phyloP scores from a whole-genome alignment of 2,888 invertebrate species.

The Lasiommata megera region DNA sequence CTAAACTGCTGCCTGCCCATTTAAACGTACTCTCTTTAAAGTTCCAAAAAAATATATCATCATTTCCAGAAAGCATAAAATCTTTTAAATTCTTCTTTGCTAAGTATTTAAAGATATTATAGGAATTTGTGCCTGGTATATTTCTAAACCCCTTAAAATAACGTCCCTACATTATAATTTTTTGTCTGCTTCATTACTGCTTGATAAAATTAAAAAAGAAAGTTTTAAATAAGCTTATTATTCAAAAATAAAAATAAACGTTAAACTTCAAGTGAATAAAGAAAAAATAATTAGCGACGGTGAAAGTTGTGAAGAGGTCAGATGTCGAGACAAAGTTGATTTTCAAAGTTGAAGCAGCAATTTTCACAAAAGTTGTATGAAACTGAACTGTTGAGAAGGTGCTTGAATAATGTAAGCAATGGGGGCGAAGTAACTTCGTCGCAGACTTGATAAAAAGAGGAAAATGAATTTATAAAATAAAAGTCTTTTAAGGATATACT shows the following conservation, averaged over 20 bases:
- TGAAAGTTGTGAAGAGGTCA: slow-evolving; percentile 12
- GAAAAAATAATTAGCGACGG: slow-evolving; percentile 4
- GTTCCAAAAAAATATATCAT: too few species aligned
- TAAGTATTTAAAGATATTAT: background rate
- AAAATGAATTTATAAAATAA: slow-evolving; percentile 5
- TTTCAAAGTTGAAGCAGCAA: slow-evolving; percentile 59
- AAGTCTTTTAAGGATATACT: background rate
- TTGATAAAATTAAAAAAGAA: background rate
- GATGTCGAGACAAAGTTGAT: slow-evolving; percentile 49
- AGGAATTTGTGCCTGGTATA: background rate
- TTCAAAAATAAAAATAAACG: background rate
- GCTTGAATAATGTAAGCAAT: slow-evolving; percentile 53
- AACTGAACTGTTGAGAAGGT: slow-evolving; percentile 43
- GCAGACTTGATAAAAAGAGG: slow-evolving; percentile 28
- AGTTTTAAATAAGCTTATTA: background rate
- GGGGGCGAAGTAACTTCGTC: slow-evolving; percentile 10
- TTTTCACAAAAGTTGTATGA: slow-evolving; percentile 55
- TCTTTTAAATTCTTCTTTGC: too few species aligned
- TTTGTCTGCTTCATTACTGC: background rate
- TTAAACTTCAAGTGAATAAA: background rate
- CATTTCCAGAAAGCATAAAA: too few species aligned
- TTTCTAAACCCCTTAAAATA: too few species aligned
- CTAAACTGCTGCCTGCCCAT: too few species aligned
- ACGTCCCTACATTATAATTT: background rate
- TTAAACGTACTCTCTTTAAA: too few species aligned